A percentile compares a stretch with the other conserved stretches of the same genome.
These are phyloP conservation scores for Cydia strobilella DNA, from an alignment of 1,140 invertebrate genomes.

Conservation along the genomic window DNA sequence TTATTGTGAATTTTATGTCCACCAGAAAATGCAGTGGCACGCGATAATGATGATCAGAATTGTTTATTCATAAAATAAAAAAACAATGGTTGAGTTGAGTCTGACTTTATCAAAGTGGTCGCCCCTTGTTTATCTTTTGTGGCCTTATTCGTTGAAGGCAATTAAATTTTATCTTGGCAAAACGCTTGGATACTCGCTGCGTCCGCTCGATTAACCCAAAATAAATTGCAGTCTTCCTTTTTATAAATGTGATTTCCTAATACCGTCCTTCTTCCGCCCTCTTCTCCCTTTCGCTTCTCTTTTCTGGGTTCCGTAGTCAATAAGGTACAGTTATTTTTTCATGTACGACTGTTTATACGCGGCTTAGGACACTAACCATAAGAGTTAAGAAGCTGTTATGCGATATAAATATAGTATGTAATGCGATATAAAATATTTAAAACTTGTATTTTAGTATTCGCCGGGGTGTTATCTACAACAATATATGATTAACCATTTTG, in stretches of 20 bases:
- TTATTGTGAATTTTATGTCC: no score
- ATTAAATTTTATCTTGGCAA: background rate
- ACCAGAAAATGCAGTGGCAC: background rate
- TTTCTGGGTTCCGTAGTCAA: background rate
- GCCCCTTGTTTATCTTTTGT: background rate
- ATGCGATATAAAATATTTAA: no score
- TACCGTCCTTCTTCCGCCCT: background rate
- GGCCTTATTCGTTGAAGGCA: background rate
- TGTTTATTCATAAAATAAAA: background rate
- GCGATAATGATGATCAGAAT: background rate
- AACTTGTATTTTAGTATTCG: no score
- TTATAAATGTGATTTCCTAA: background rate
- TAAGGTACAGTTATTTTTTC: background rate
- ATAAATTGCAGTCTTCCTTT: background rate
- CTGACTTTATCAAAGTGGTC: background rate
- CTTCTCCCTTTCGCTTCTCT: background rate
- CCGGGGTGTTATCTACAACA: no score
- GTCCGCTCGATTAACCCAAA: background rate
- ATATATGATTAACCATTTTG: no score
- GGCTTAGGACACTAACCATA: no score
- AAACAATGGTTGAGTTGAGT: background rate
- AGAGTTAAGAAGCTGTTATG: no score
- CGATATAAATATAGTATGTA: no score
- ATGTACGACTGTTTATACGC: no score
- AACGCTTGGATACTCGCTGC: background rate